phyloP scores from a whole-genome alignment of 2,113 vertebrate genomes.

The Athene cunicularia region DNA sequence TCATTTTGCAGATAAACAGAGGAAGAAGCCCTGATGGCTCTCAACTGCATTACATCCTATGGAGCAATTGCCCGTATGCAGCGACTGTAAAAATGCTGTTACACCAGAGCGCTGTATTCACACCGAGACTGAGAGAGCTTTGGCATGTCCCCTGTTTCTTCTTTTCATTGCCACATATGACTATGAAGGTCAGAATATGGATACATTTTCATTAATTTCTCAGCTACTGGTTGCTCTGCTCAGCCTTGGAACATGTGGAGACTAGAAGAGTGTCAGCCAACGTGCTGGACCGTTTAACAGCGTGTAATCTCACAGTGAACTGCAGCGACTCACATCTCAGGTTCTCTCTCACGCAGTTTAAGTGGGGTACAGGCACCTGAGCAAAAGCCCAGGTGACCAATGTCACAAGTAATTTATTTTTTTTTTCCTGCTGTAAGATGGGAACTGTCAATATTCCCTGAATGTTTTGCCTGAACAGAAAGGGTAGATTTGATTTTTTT shows the following conservation, averaged over 20 bases:
- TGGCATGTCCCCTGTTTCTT: not conserved
- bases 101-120: not conserved
- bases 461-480: not conserved
- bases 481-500: too few species aligned
- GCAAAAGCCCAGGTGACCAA: accelerated
- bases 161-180: accelerated
- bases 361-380: not conserved
- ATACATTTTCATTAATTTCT: not conserved
- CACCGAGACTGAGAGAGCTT: not conserved
- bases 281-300: not conserved
- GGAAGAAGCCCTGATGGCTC: not conserved
- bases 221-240: not conserved
- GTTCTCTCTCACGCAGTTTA: not conserved
- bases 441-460: not conserved
- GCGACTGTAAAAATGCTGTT: not conserved
- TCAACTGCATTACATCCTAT: not conserved
- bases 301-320: not conserved
- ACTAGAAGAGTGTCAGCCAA: not conserved
- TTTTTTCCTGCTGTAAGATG: not conserved
- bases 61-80: not conserved
- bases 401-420: accelerated
- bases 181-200: not conserved
- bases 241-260: not conserved
- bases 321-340: not conserved
- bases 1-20: constrained; percentile 52